Conservation (phyloP, 2,797 vertebrate species). For the Acanthurus tractus region DNA sequence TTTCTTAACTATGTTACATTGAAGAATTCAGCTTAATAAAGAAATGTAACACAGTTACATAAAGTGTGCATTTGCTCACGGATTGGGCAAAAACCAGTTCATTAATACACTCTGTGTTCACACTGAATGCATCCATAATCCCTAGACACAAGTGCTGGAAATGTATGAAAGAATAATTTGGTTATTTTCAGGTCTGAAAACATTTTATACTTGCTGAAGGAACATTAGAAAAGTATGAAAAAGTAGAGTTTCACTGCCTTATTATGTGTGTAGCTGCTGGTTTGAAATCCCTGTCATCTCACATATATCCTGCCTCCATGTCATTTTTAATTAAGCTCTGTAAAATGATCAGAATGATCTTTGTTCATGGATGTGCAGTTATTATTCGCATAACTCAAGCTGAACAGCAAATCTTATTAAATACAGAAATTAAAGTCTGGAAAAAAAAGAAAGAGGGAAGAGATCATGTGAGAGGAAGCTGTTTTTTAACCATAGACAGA, state of each 20-base stretch:
- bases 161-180: neutral
- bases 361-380: neutral
- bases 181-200: neutral
- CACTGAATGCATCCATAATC: neutral
- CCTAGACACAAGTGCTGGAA: neutral
- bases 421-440: conserved; percentile 17
- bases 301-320: neutral
- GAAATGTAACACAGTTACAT: neutral
- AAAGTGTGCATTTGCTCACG: neutral
- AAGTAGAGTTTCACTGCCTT: neutral
- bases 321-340: conserved; percentile 25
- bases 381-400: conserved; percentile 33
- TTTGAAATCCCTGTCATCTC: conserved; percentile 9
- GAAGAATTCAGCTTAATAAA: neutral
- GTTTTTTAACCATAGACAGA: neutral
- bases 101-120: neutral
- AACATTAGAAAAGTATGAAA: neutral
- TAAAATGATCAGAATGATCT: neutral
- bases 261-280: neutral
- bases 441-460: conserved; percentile 15
- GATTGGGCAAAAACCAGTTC: neutral
- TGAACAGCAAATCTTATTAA: conserved; percentile 3
- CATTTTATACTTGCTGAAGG: neutral
- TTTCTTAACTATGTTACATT: neutral
- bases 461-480: neutral